Evolutionary conservation across 2,888 invertebrate genomes (phyloP).

Genomic region (Aradus depressus): DNA sequence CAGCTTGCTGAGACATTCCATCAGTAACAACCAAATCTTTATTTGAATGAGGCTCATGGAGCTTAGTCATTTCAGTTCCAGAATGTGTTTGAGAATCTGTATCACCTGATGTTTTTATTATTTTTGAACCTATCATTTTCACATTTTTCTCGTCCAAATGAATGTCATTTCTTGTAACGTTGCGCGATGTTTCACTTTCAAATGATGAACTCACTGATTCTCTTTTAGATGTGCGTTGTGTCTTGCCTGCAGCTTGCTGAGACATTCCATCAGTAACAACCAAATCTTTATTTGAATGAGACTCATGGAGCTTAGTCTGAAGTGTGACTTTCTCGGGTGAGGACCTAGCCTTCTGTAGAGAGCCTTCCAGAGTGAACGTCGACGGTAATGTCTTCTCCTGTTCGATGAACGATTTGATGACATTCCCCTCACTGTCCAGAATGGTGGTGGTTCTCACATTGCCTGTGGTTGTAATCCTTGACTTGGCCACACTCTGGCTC

Average conservation of each 20-base stretch:
- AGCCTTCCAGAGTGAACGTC: background rate
- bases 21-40: background rate
- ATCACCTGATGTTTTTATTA: conserved; percentile 5
- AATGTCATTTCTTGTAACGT: background rate
- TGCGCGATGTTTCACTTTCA: background rate
- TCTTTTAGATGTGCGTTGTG: no score
- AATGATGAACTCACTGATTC: no score
- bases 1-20: background rate
- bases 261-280: background rate
- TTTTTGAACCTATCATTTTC: conserved; percentile 12
- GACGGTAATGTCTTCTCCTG: conserved; percentile 13
- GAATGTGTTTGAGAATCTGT: background rate
- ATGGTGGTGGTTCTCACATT: conserved; percentile 10
- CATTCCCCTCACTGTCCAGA: conserved; percentile 19
- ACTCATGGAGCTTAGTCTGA: background rate
- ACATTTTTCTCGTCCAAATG: background rate
- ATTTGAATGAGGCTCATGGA: background rate
- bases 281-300: background rate
- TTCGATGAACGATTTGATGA: conserved; percentile 22
- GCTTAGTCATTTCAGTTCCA: background rate
- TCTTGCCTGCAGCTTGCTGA: background rate
- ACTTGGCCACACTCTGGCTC: background rate
- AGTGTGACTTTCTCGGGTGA: background rate
- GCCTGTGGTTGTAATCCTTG: conserved; percentile 7
- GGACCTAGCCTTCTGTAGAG: background rate